A percentile compares a stretch with the other conserved stretches of the same genome.
Conservation (phyloP, 2,797 vertebrate genomes). For the Melanotaenia trifasciata region DNA sequence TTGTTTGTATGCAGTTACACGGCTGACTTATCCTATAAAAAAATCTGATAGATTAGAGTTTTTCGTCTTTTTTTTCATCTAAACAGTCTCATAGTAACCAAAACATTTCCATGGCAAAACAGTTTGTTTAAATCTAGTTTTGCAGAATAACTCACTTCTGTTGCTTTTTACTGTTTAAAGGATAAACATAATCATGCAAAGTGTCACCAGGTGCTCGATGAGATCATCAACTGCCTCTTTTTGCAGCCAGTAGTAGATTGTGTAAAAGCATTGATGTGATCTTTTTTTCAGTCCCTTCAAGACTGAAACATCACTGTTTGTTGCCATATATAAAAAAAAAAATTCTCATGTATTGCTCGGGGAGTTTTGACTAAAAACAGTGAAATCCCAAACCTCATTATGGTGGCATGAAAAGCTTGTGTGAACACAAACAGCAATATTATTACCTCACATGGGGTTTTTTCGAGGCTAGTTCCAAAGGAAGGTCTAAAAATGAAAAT, state of each 20-base stretch:
- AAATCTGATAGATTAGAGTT: background rate
- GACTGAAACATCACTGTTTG: slow-evolving; percentile 10
- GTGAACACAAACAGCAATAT: slow-evolving; percentile 64
- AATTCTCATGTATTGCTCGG: slow-evolving; percentile 22
- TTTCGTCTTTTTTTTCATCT: background rate
- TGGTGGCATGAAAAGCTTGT: slow-evolving; percentile 20
- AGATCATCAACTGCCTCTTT: slow-evolving; percentile 20
- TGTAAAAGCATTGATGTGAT: background rate
- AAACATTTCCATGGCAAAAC: slow-evolving; percentile 30
- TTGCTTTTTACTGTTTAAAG: slow-evolving; percentile 16
- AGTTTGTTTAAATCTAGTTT: slow-evolving; percentile 38
- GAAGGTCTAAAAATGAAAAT: slow-evolving; percentile 56
- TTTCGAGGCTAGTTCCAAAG: slow-evolving; percentile 76
- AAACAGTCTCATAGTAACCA: slow-evolving; percentile 14
- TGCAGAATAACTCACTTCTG: slow-evolving; percentile 27
- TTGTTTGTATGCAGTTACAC: slow-evolving; percentile 1
- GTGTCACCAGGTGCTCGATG: slow-evolving; percentile 23
- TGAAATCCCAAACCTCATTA: slow-evolving; percentile 12
- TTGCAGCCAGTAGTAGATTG: background rate
- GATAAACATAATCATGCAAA: slow-evolving; percentile 45
- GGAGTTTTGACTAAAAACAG: slow-evolving; percentile 23
- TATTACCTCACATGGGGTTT: slow-evolving; percentile 62
- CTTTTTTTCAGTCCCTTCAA: background rate
- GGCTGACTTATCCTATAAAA: slow-evolving; percentile 11
- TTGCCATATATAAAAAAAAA: background rate